Conservation (phyloP, 2,888 invertebrate species). For the Bruchidius siliquastri region DNA sequence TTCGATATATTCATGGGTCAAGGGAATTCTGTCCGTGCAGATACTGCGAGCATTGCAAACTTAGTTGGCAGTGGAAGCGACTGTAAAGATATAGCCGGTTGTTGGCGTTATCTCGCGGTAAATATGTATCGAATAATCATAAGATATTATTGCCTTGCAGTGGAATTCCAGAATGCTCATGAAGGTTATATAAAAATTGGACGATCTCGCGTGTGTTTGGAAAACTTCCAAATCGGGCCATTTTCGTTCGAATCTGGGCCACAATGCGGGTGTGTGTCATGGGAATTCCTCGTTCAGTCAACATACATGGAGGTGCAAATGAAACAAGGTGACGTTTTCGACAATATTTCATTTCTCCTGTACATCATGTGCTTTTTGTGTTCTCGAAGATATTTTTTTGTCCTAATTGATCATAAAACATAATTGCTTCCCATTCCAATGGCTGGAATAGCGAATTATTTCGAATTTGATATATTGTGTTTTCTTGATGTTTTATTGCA, state of each 20-base stretch:
- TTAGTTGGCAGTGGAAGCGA: not conserved
- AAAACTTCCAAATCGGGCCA: not conserved
- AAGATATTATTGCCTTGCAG: not conserved
- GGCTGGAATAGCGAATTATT: too few species aligned
- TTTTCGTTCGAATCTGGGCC: not conserved
- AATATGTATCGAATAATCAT: not conserved
- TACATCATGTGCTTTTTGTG: too few species aligned
- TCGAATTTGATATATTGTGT: too few species aligned
- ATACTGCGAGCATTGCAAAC: not conserved
- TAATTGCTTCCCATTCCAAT: too few species aligned
- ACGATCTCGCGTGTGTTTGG: not conserved
- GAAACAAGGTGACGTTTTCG: too few species aligned
- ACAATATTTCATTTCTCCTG: too few species aligned
- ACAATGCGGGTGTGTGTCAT: not conserved
- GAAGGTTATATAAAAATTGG: not conserved
- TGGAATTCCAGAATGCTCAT: not conserved
- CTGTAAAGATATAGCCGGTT: not conserved
- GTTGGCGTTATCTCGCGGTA: not conserved
- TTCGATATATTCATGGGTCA: not conserved
- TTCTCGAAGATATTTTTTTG: too few species aligned
- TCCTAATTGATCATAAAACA: too few species aligned
- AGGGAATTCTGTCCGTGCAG: not conserved
- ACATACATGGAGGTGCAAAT: too few species aligned
- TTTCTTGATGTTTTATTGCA: too few species aligned
- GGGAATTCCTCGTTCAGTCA: too few species aligned